Evolutionary conservation across 2,797 vertebrate genomes (phyloP).

Genomic region (Paratrypauchen microcephalus): DNA sequence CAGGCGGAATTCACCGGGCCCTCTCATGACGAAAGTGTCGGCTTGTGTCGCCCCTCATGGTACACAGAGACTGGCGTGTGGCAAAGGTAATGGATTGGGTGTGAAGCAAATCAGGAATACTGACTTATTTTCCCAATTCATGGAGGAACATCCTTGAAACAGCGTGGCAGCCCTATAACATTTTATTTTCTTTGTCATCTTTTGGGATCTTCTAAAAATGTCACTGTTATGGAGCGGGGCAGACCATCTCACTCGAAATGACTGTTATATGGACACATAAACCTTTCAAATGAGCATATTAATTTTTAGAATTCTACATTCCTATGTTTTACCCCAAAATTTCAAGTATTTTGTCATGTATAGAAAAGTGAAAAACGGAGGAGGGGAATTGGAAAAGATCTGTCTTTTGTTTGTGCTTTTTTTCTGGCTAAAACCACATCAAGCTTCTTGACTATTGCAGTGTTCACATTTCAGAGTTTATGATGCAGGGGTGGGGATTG

Average conservation of each 20-base stretch:
- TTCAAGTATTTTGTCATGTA: constrained; percentile 80
- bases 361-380: constrained; percentile 69
- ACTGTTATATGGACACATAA: constrained; percentile 79
- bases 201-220: constrained; percentile 64
- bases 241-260: constrained; percentile 67
- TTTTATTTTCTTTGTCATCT: constrained; percentile 64
- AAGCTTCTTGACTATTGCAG: constrained; percentile 82
- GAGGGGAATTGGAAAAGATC: constrained; percentile 66
- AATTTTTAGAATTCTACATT: constrained; percentile 78
- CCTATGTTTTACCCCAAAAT: constrained; percentile 75
- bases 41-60: constrained; percentile 62
- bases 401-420: constrained; percentile 73
- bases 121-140: constrained; percentile 73
- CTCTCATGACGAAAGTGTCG: constrained; percentile 62
- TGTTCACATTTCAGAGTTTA: constrained; percentile 81
- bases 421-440: constrained; percentile 74
- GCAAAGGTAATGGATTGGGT: constrained; percentile 67
- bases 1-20: constrained; percentile 71
- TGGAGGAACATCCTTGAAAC: constrained; percentile 67
- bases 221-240: constrained; percentile 47
- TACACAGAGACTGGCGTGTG: constrained; percentile 63
- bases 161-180: constrained; percentile 76
- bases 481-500: constrained; percentile 72
- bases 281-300: constrained; percentile 67
- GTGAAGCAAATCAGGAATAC: constrained; percentile 73